Base-by-base conservation (phyloP, 2,888 invertebrate genomes). In the Trilocha varians region DNA sequence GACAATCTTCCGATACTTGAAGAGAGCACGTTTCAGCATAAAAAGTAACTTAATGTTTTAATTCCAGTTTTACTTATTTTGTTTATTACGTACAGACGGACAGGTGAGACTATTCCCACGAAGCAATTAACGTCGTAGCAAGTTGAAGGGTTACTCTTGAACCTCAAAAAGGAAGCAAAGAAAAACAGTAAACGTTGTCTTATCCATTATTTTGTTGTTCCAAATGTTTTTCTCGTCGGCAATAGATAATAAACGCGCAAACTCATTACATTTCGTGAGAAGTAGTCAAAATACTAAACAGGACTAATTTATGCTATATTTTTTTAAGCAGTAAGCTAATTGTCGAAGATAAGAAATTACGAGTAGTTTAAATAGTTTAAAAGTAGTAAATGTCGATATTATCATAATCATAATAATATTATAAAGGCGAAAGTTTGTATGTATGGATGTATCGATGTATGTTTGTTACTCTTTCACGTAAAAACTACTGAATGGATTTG, bases 71-170 rank as follows among this genome's bases (percentile, higher is more conserved):
- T 69, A 67, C 62, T 69, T 73, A 65, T 72, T 73, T 70, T 71
- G 72, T 74, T 72, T 73, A 72, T 69, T 63, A 69, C 57, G 61
- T 62, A 57, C 57, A 62, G 57, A 54, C 52, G 49, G 58, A 50
- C 82, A 82, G 79, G 76, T 82, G 83, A 53, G 42, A 49, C 40
- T 48, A 49, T 75, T 83, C 83, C 66, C 84, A 84, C 80, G 71
- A 53, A 77, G 79, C 83, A 82, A 83, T 83, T 84, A 83, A 77
- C 78, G 74, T 60, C 62, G 56, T 54, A 54, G 60, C 56, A 62
- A 67, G 64, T 60, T 70, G 70, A 82, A 80, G 78, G 77, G 79
- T 74, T 76, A 61, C 67, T 68, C 71, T 71, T 68, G 64, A 66
- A 74, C 73, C 72, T 69, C 61, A 62, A 67, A 71, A 70, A 67